Evolutionary conservation across 92 coral and sea anemone genomes (phyloP), one percentile per base, ranked within the genome.

Genomic region (Bergia sp.): DNA sequence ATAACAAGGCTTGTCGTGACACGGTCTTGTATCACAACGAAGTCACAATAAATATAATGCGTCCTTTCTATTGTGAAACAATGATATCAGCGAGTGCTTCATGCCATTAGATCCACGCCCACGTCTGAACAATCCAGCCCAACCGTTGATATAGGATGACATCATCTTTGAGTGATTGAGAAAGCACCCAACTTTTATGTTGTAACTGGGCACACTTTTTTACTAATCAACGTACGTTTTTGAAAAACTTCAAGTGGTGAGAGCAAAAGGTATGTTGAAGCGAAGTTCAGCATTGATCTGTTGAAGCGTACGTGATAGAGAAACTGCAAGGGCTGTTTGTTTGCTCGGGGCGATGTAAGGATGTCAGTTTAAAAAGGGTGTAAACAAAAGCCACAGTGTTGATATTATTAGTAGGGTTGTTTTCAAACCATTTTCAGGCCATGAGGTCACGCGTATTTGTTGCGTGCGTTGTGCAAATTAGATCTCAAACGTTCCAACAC

Each of bases 281-380:
- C 4, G 4, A 4, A 76, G 41, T 23, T n/a, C 61, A 69, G 20
- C 29, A 8, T 29, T 29, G 23, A 45, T 37, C n/a, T 8, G 37
- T 84, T 43, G 23, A 29, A 12, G 79, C 43, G 87, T 69, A 84
- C 87, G 87, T 84, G 87, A 84, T 72, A 21, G 21, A 15, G 8
- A 3, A 21, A 61, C 21, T 67, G 44, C 43, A 12, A 3, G 9
- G 29, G 13, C 72, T 82, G 12, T n/a, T 84, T 71, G 57, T 65
- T 82, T 72, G 87, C 87, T 84, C 75, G 87, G 38, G 87, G 87
- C 87, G n/a, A 84, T 71, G 67, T 29, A 11, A 73, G 55, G 87
- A 15, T 84, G 87, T 71, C 87, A 84, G 65, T 84, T 57, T 29
- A 29, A 36, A 40, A 44, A 84, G 87, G 79, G 79, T 84, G 77